Conservation (phyloP, 2,797 vertebrate genomes). For the Podargus strigoides region DNA sequence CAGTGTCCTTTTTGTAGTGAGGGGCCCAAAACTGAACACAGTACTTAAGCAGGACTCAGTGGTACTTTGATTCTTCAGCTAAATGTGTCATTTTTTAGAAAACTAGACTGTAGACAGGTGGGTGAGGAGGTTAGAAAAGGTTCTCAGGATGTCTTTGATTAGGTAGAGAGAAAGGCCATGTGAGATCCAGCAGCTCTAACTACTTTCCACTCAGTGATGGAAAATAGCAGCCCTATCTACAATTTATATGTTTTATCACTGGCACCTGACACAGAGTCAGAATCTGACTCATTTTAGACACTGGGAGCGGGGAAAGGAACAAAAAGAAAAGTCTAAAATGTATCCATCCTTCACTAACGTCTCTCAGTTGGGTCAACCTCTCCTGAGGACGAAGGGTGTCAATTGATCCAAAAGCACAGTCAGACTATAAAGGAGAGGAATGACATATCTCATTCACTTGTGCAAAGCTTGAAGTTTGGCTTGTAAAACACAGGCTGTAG, state of each 20-base stretch:
- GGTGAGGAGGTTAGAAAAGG: neutral
- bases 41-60: neutral
- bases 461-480: neutral
- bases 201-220: neutral
- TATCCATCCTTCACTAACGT: neutral
- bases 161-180: neutral
- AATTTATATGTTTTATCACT: neutral
- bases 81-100: neutral
- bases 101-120: neutral
- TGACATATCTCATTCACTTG: neutral
- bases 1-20: too few relatives aligned
- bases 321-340: neutral
- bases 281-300: slow-evolving; percentile 17
- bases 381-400: neutral
- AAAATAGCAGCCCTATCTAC: slow-evolving; percentile 14
- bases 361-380: neutral
- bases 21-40: too few relatives aligned
- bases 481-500: neutral
- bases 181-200: neutral
- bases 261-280: slow-evolving; percentile 10
- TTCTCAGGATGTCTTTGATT: neutral
- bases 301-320: neutral
- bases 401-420: neutral
- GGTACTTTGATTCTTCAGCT: neutral
- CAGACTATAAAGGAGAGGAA: neutral